Conservation (phyloP, 2,888 invertebrate genomes). For the Leucozona laternaria region DNA sequence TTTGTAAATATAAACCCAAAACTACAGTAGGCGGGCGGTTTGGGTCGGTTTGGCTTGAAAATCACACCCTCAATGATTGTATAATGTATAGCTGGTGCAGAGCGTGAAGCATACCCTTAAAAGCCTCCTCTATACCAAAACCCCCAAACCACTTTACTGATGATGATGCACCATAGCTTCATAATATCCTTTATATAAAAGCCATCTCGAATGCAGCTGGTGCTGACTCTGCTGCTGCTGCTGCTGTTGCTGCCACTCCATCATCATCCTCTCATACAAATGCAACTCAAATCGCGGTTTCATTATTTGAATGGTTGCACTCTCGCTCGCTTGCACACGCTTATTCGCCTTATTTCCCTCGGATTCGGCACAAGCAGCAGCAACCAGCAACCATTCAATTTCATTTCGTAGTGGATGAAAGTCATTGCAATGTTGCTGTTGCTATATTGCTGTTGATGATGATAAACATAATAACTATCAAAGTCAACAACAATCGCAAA, state of each 20-base stretch:
- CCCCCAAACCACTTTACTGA: conserved; percentile 35
- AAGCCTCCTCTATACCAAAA: background rate
- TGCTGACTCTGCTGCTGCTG: conserved; percentile 19
- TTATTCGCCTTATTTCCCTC: conserved; percentile 41
- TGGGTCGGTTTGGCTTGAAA: conserved; percentile 24
- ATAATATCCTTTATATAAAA: conserved; percentile 50
- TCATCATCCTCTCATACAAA: conserved; percentile 54
- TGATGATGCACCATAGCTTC: conserved; percentile 45
- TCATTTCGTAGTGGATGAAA: conserved; percentile 6
- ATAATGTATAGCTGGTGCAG: background rate
- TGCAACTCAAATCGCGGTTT: conserved; percentile 72
- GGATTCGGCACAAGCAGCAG: background rate
- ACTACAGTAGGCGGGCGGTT: conserved; percentile 8
- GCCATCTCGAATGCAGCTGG: conserved; percentile 42
- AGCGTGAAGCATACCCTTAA: background rate
- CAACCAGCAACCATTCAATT: conserved; percentile 21
- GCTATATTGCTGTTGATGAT: conserved; percentile 39
- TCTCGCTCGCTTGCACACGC: conserved; percentile 41
- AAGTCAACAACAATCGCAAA: conserved; percentile 73
- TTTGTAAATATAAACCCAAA: conserved; percentile 25
- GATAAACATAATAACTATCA: conserved; percentile 73
- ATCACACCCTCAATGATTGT: conserved; percentile 23
- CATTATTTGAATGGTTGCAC: conserved; percentile 70
- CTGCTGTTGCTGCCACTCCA: background rate
- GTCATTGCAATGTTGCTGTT: conserved; percentile 2